A percentile compares a stretch with the other conserved stretches of the same genome.
These are phyloP conservation scores for Nematostella vectensis DNA, from an alignment of 92 coral and sea anemone species.

Conservation along the genomic window DNA sequence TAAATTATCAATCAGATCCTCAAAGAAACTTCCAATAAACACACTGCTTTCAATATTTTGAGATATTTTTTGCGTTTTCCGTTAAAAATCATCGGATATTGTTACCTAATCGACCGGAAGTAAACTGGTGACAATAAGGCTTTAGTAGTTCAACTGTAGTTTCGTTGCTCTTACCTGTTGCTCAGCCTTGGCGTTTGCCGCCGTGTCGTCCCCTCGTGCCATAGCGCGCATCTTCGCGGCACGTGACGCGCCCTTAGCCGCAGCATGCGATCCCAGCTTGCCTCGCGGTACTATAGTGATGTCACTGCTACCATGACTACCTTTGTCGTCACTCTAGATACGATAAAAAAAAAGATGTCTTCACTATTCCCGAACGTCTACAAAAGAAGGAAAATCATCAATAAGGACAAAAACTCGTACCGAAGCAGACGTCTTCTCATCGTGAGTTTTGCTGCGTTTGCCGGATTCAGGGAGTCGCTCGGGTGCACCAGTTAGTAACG, in stretches of 20 bases:
- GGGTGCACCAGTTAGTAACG: constrained; percentile 81
- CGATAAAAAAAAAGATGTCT: not conserved
- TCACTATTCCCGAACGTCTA: not conserved
- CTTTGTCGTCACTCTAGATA: constrained; percentile 45
- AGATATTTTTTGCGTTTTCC: too few relatives aligned
- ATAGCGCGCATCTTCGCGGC: constrained; percentile 99
- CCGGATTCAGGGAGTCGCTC: constrained; percentile 54
- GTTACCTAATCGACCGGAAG: too few relatives aligned
- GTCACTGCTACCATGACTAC: constrained; percentile 34
- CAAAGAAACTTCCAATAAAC: too few relatives aligned
- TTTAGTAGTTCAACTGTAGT: too few relatives aligned
- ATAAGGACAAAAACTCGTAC: constrained; percentile 10
- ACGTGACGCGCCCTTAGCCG: constrained; percentile 75
- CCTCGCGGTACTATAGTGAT: constrained; percentile 67
- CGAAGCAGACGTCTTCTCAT: constrained; percentile 34
- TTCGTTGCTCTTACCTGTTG: constrained; percentile 71
- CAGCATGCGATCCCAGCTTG: constrained; percentile 28
- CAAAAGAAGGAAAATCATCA: not conserved
- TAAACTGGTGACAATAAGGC: too few relatives aligned
- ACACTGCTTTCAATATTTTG: too few relatives aligned
- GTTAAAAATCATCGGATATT: too few relatives aligned
- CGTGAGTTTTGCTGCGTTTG: constrained; percentile 50
- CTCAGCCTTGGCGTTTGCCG: constrained; percentile 49
- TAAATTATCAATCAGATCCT: too few relatives aligned
- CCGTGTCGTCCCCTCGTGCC: constrained; percentile 91